Percentiles rank a stretch among this genome's conserved stretches.
Conservation (phyloP, 2,888 invertebrate species). For the Deroplatys truncata region DNA sequence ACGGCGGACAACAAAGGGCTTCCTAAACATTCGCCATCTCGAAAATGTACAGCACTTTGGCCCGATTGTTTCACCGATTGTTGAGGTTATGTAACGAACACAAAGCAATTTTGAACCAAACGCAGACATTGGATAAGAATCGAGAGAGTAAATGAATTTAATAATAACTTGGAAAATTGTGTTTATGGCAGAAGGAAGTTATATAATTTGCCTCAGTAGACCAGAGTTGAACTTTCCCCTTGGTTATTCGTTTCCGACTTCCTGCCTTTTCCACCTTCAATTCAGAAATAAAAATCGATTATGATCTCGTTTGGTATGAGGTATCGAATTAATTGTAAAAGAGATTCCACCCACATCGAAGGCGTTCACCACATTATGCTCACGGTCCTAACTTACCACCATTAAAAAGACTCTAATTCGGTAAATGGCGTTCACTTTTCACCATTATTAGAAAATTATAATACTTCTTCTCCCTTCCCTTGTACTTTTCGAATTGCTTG, state of each 20-base stretch:
- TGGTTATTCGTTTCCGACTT: background rate
- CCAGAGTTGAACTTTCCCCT: background rate
- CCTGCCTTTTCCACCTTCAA: background rate
- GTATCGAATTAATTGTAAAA: background rate
- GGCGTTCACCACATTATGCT: background rate
- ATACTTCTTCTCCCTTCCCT: background rate
- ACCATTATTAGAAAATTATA: slow-evolving; percentile 15
- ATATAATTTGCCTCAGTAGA: background rate
- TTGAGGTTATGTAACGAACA: too few relatives aligned
- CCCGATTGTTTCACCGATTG: too few relatives aligned
- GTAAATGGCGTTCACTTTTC: slow-evolving; percentile 19
- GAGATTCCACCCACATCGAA: background rate
- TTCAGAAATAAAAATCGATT: slow-evolving; percentile 22
- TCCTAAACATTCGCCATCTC: too few relatives aligned
- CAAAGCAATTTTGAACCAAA: too few relatives aligned
- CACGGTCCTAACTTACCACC: background rate
- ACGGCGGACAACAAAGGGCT: too few relatives aligned
- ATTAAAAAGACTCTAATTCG: slow-evolving; percentile 13
- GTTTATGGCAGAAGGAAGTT: too few relatives aligned
- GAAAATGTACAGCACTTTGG: too few relatives aligned
- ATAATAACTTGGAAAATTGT: too few relatives aligned
- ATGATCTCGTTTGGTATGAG: slow-evolving; percentile 11
- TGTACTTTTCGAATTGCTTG: background rate
- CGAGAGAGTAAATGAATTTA: too few relatives aligned
- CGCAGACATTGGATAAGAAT: too few relatives aligned